Conservation (phyloP, 2,888 invertebrate species). For the Achlya flavicornis region DNA sequence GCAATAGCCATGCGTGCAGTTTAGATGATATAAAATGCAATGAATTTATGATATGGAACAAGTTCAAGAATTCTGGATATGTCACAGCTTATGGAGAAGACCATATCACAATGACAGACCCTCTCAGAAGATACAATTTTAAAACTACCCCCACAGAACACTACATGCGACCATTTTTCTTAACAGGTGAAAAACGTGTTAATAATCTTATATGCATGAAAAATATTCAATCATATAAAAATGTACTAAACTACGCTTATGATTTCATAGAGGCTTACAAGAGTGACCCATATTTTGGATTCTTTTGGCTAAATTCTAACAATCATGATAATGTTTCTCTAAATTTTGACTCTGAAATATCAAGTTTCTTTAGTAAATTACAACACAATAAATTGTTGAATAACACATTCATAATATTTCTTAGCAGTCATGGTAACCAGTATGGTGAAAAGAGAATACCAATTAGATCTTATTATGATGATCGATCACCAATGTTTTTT, state of each 20-base stretch:
- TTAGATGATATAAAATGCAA: constrained; percentile 83
- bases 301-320: constrained; percentile 90
- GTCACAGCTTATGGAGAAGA: constrained; percentile 92
- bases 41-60: constrained; percentile 90
- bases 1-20: constrained; percentile 82
- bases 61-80: constrained; percentile 87
- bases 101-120: constrained; percentile 85
- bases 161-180: constrained; percentile 89
- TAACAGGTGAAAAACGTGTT: constrained; percentile 83
- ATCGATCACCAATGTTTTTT: constrained; percentile 89
- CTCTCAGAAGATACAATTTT: constrained; percentile 86
- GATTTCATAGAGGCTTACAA: constrained; percentile 85
- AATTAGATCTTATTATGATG: constrained; percentile 90
- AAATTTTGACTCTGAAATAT: constrained; percentile 85
- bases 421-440: constrained; percentile 91
- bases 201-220: constrained; percentile 67
- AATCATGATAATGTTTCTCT: constrained; percentile 86
- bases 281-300: constrained; percentile 86
- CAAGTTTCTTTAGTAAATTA: constrained; percentile 81
- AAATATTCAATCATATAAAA: constrained; percentile 84
- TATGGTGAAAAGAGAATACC: constrained; percentile 87
- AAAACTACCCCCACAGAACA: constrained; percentile 89
- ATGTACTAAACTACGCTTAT: constrained; percentile 86
- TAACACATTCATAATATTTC: constrained; percentile 87
- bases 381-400: constrained; percentile 81